phyloP scores from a whole-genome alignment of 2,797 vertebrate genomes.

The Eupleurogrammus muticus region DNA sequence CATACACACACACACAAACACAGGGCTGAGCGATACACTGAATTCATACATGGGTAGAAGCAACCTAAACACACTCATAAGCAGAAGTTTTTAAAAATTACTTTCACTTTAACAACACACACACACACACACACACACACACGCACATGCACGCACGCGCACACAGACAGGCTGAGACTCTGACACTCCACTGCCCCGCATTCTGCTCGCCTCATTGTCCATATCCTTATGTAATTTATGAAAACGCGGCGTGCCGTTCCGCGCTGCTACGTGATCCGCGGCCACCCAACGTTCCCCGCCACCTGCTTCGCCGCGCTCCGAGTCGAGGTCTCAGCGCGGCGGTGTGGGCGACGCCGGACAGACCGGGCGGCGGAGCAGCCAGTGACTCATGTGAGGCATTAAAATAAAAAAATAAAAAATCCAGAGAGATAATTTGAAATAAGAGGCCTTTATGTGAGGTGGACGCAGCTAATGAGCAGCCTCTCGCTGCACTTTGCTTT shows the following conservation, averaged over 20 bases:
- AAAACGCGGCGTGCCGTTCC: slow-evolving; percentile 56
- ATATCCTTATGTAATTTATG: slow-evolving; percentile 61
- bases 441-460: slow-evolving; percentile 51
- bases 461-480: slow-evolving; percentile 33
- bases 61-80: not conserved
- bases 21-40: not conserved
- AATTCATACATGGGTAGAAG: not conserved
- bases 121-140: slow-evolving; percentile 2
- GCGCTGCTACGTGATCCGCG: slow-evolving; percentile 55
- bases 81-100: not conserved
- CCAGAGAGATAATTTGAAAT: slow-evolving; percentile 59
- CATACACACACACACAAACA: slow-evolving; percentile 12
- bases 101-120: not conserved
- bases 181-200: slow-evolving; percentile 26
- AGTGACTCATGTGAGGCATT: slow-evolving; percentile 66
- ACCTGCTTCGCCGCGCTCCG: slow-evolving; percentile 65
- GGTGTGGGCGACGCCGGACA: slow-evolving; percentile 68
- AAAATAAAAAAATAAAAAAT: slow-evolving; percentile 38
- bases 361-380: slow-evolving; percentile 60
- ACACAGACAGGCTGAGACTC: slow-evolving; percentile 18
- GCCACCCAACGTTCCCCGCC: slow-evolving; percentile 68
- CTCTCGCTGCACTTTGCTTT: slow-evolving; percentile 20
- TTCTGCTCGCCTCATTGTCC: slow-evolving; percentile 56
- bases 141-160: slow-evolving; percentile 25
- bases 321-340: slow-evolving; percentile 61